Evolutionary conservation across 1,140 invertebrate species (phyloP), one percentile per base, ranked within the genome.

Genomic region (Dendroctonus valens): DNA sequence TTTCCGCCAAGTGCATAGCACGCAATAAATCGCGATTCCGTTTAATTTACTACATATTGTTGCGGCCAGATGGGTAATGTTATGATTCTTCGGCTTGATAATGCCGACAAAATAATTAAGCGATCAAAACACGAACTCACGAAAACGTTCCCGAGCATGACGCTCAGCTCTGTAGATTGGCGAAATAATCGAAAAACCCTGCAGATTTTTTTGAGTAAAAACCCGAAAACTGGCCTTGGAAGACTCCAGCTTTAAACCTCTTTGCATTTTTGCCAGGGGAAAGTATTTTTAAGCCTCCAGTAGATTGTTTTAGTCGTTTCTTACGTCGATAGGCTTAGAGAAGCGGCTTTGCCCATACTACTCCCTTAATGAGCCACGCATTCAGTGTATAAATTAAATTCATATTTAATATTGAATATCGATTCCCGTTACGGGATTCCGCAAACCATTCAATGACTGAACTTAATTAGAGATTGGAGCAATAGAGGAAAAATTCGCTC

Each of bases 401-500:
- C 59, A 68, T 68, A 68, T 68, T 68, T 68, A 68, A 68, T 68
- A 68, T 68, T 58, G 66, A 62, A 68, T 62, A 67, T 67, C 59
- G 50, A 59, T 62, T 68, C 59, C 66, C 66, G 66, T 68, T 68
- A 68, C 12, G 57, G 59, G 44, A 59, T 59, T 65, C 63, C 46
- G 64, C 57, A 59, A 66, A 66, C 57, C 44, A 66, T 52, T 59
- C 59, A 68, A 46, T 46, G 66, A 63, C 44, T 57, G 52, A 39
- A 48, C 66, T 62, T 68, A 68, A 68, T 68, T 68, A 68, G 66
- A 67, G 65, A 68, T 14, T 7, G 14, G 41, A 41, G 57, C 38
- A 59, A 53, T 52, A 26, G 55, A 26, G 58, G 41, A 66, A 66
- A 66, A 66, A 66, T 59, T 15, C 48, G 48, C 59, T 67, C 65